Conservation (phyloP, 2,113 vertebrate species). For the Rhinolophus ferrumequinum region DNA sequence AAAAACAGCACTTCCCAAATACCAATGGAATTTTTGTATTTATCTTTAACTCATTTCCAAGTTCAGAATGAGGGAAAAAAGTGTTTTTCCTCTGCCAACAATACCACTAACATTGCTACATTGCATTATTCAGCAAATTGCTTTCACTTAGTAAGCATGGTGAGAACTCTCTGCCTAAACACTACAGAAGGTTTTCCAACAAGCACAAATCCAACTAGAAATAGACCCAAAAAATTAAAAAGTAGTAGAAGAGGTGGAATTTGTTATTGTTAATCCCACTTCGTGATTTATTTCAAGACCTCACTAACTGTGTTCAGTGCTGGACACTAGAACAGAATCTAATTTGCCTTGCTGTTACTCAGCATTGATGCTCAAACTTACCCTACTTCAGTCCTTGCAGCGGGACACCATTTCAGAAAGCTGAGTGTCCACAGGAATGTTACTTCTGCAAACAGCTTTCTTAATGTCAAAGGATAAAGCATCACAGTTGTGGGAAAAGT, state of each 20-base stretch:
- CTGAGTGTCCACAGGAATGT: constrained; percentile 62
- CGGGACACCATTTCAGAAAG: constrained; percentile 61
- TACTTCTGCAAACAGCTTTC: constrained; percentile 65
- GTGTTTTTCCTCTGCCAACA: constrained; percentile 30
- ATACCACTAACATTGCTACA: neutral
- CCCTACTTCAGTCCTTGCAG: neutral
- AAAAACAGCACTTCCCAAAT: constrained; percentile 49
- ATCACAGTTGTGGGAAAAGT: constrained; percentile 68
- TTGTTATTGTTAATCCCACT: neutral
- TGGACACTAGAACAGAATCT: neutral
- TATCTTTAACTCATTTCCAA: constrained; percentile 53
- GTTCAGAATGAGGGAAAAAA: constrained; percentile 9
- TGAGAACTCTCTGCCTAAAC: constrained; percentile 19
- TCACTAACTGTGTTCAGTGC: neutral
- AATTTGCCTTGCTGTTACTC: neutral
- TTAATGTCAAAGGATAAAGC: constrained; percentile 42
- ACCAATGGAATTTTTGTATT: constrained; percentile 39
- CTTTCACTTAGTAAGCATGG: constrained; percentile 28
- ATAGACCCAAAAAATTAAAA: neutral
- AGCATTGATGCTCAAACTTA: neutral
- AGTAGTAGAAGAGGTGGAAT: neutral
- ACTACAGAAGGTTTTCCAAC: neutral
- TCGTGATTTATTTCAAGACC: neutral
- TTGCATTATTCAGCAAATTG: constrained; percentile 47
- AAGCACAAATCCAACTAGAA: constrained; percentile 34